Percentiles rank a stretch among this genome's conserved stretches.
Evolutionary conservation across 2,113 vertebrate genomes (phyloP).

Genomic region (Pyrgilauda ruficollis): DNA sequence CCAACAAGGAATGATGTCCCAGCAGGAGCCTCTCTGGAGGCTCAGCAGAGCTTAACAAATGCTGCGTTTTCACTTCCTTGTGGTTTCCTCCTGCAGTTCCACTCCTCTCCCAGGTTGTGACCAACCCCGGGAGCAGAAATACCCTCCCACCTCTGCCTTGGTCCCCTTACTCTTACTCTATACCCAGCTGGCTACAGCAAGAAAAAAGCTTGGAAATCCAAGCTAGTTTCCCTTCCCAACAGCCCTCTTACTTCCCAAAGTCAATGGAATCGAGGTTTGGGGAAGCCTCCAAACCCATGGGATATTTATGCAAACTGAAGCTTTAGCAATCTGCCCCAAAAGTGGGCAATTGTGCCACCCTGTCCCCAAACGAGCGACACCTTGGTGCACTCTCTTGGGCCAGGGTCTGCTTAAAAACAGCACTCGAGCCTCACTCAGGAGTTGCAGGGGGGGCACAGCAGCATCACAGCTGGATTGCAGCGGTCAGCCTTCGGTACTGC

Average conservation of each 20-base stretch:
- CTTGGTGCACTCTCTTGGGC: background rate
- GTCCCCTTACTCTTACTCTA: background rate
- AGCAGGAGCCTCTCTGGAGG: background rate
- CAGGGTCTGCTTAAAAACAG: background rate
- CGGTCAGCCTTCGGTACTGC: background rate
- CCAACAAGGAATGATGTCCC: background rate
- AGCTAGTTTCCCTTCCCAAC: background rate
- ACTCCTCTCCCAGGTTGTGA: background rate
- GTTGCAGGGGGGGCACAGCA: background rate
- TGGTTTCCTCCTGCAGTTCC: background rate
- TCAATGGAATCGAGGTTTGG: background rate
- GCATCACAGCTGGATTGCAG: background rate
- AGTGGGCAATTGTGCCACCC: background rate
- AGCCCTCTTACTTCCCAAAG: background rate
- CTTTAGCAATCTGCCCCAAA: background rate
- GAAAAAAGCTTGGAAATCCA: background rate
- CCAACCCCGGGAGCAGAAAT: background rate
- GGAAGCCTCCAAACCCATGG: background rate
- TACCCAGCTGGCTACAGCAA: background rate
- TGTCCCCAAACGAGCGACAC: background rate
- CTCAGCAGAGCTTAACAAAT: background rate
- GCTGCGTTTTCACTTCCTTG: background rate
- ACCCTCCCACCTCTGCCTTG: background rate
- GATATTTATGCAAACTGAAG: conserved; percentile 30
- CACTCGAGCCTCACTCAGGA: background rate